These are phyloP conservation scores for Copidosoma aretas DNA, from an alignment of 2,888 invertebrate species.

Conservation along the genomic window DNA sequence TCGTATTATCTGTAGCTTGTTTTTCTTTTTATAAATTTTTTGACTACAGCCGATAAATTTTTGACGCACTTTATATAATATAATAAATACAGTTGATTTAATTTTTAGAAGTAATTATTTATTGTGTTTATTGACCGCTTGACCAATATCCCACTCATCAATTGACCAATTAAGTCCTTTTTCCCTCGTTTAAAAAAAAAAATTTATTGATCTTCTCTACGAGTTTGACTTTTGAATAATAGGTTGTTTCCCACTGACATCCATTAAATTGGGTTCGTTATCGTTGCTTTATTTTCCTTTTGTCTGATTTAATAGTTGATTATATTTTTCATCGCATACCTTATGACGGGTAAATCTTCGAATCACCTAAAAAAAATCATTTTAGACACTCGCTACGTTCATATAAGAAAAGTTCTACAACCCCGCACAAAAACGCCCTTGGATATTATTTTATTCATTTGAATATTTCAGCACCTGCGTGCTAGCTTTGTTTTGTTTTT, in stretches of 20 bases:
- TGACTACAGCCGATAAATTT: constrained; percentile 14
- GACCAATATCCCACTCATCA: constrained; percentile 8
- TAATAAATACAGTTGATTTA: constrained; percentile 19
- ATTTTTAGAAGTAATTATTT: constrained; percentile 14
- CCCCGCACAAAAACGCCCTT: background rate
- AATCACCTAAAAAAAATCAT: constrained; percentile 32
- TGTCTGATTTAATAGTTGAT: too few species aligned
- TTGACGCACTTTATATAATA: background rate
- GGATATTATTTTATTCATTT: too few species aligned
- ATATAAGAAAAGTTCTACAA: constrained; percentile 26
- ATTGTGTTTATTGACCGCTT: constrained; percentile 10
- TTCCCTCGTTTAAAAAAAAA: constrained; percentile 13
- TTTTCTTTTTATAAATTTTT: constrained; percentile 20
- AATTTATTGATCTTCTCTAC: constrained; percentile 9
- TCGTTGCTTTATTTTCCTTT: too few species aligned
- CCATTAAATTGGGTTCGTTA: too few species aligned
- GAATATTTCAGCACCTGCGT: too few species aligned
- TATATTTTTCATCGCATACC: too few species aligned
- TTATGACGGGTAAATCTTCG: constrained; percentile 20
- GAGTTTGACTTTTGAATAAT: background rate
- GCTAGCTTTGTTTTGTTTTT: constrained; percentile 3
- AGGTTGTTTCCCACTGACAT: too few species aligned
- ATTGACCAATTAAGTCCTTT: constrained; percentile 3
- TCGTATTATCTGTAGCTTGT: background rate
- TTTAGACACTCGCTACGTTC: constrained; percentile 14